Conservation (phyloP, 2,888 invertebrate species). For the Dolichomitus sp. region DNA sequence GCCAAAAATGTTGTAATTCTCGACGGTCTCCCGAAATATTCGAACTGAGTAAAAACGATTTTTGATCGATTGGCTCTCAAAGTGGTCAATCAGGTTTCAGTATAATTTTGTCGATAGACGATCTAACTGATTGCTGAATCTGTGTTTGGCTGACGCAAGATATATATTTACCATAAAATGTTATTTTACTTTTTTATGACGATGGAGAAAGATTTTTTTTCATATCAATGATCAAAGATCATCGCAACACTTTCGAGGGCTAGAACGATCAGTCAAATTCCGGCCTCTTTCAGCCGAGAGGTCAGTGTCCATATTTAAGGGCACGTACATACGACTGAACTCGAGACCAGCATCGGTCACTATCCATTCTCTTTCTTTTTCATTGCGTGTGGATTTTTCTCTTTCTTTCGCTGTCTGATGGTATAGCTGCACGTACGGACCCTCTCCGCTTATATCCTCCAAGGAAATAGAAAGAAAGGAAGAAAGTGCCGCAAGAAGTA, state of each 20-base stretch:
- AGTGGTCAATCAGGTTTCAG: too few relatives aligned
- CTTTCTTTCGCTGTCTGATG: conserved; percentile 15
- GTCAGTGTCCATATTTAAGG: conserved; percentile 12
- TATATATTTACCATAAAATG: too few relatives aligned
- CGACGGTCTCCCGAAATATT: too few relatives aligned
- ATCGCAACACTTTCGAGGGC: background rate
- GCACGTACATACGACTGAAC: conserved; percentile 9
- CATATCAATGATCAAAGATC: background rate
- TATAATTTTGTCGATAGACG: too few relatives aligned
- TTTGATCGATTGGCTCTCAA: too few relatives aligned
- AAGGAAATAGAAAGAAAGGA: conserved; percentile 35
- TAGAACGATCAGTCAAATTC: background rate
- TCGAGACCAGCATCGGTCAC: conserved; percentile 2
- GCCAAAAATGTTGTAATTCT: too few relatives aligned
- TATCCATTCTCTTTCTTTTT: conserved; percentile 2
- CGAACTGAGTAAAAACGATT: too few relatives aligned
- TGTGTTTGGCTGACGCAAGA: too few relatives aligned
- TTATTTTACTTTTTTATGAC: too few relatives aligned
- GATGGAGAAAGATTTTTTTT: background rate
- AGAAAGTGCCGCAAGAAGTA: conserved; percentile 17
- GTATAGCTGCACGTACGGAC: conserved; percentile 35
- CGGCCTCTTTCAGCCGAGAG: background rate
- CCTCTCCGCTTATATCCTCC: conserved; percentile 36
- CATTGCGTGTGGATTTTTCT: conserved; percentile 13
- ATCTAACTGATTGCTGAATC: too few relatives aligned